phyloP scores from a whole-genome alignment of 2,888 invertebrate genomes.

The Elysia crispata region DNA sequence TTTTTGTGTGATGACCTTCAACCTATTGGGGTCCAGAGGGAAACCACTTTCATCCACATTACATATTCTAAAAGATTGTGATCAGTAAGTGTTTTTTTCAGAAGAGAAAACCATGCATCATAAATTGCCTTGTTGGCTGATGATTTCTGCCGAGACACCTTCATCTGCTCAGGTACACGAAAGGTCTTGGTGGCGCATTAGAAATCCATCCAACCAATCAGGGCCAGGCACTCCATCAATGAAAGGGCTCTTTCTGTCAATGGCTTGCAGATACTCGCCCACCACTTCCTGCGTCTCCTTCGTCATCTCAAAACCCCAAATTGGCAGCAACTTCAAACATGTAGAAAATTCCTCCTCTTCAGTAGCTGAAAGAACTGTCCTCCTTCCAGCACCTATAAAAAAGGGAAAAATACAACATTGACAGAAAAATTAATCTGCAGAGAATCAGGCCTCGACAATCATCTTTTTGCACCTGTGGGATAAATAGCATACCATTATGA shows the following conservation, averaged over 20 bases:
- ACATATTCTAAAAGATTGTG: no score
- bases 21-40: slow-evolving; percentile 33
- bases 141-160: slow-evolving; percentile 27
- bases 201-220: slow-evolving; percentile 35
- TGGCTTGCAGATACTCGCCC: background rate
- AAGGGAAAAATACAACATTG: no score
- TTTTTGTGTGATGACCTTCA: slow-evolving; percentile 28
- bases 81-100: no score
- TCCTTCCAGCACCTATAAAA: no score
- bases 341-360: slow-evolving; percentile 20
- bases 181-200: slow-evolving; percentile 24
- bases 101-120: slow-evolving; percentile 3
- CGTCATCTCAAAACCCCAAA: slow-evolving; percentile 16
- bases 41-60: slow-evolving; percentile 41
- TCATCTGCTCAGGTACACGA: slow-evolving; percentile 15
- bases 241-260: slow-evolving; percentile 7
- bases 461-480: no score
- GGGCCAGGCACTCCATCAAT: slow-evolving; percentile 10
- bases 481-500: no score
- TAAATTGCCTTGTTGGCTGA: no score
- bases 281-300: slow-evolving; percentile 22
- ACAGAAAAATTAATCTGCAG: no score
- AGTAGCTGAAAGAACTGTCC: no score
- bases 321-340: background rate
- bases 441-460: no score